Evolutionary conservation across 2,113 vertebrate species (phyloP).

Genomic region (Chamaea fasciata): DNA sequence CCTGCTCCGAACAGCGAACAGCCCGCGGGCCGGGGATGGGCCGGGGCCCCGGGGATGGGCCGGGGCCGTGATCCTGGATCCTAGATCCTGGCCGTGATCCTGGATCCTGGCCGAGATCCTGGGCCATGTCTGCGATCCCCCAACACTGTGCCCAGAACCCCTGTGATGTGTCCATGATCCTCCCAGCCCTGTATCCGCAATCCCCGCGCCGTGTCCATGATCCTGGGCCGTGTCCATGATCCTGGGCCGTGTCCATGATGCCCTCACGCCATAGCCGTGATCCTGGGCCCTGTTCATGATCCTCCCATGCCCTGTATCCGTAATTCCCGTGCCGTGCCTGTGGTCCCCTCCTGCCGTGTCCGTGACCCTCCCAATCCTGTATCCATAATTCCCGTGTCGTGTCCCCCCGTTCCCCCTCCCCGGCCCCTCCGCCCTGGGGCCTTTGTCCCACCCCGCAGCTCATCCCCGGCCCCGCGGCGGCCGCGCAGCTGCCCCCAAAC

Average conservation of each 20-base stretch:
- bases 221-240: too few species aligned
- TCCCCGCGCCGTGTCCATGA: background rate
- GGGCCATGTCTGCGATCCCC: background rate
- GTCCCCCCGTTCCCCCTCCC: background rate
- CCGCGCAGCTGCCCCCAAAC: background rate
- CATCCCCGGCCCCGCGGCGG: too few species aligned
- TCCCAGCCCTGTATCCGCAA: background rate
- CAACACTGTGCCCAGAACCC: too few species aligned
- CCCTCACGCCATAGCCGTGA: rapidly evolving
- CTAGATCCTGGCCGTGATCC: too few species aligned
- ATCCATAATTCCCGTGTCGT: too few species aligned
- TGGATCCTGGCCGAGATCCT: background rate
- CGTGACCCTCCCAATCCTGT: too few species aligned
- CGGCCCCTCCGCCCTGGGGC: background rate
- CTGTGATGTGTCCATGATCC: background rate
- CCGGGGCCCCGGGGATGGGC: background rate
- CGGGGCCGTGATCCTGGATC: background rate
- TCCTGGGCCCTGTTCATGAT: background rate
- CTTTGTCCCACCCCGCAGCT: rapidly evolving
- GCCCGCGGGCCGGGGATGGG: background rate
- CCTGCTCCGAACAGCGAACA: background rate
- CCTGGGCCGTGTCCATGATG: too few species aligned
- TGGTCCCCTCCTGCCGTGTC: background rate
- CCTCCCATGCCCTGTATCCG: rapidly evolving
- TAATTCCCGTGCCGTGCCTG: background rate